Evolutionary conservation across 1,140 invertebrate species (phyloP).

Genomic region (Teleopsis dalmanni): DNA sequence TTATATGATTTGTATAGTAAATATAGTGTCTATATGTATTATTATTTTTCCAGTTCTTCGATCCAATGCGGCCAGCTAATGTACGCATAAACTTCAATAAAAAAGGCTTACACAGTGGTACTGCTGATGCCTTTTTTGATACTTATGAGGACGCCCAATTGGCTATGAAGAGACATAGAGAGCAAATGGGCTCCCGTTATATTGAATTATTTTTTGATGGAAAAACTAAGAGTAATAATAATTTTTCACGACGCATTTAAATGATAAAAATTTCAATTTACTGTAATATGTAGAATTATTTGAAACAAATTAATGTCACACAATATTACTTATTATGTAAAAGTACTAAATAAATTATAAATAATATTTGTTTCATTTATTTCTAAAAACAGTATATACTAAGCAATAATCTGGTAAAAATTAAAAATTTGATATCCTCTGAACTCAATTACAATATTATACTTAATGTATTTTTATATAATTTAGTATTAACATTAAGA

Average conservation of each 20-base stretch:
- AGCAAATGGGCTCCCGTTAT: conserved; percentile 83
- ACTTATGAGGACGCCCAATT: conserved; percentile 67
- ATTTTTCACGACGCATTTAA: conserved; percentile 7
- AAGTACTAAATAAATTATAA: no score
- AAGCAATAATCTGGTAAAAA: no score
- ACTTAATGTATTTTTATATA: no score
- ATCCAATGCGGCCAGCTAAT: conserved; percentile 37
- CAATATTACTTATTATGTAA: no score
- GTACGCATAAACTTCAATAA: conserved; percentile 42
- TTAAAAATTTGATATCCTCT: no score
- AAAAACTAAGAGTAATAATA: conserved; percentile 21
- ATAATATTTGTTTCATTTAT: no score
- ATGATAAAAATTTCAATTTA: no score
- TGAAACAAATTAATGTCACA: no score
- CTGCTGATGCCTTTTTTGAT: conserved; percentile 80
- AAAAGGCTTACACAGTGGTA: conserved; percentile 80
- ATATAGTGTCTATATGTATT: neutral
- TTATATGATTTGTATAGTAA: neutral
- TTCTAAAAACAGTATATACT: no score
- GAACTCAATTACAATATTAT: no score
- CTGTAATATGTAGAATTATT: no score
- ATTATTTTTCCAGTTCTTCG: conserved; percentile 30
- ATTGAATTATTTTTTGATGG: conserved; percentile 59
- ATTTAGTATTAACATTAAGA: no score
- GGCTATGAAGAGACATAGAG: conserved; percentile 71